phyloP scores from a whole-genome alignment of 2,888 invertebrate genomes.

The Heteropelma amictum region DNA sequence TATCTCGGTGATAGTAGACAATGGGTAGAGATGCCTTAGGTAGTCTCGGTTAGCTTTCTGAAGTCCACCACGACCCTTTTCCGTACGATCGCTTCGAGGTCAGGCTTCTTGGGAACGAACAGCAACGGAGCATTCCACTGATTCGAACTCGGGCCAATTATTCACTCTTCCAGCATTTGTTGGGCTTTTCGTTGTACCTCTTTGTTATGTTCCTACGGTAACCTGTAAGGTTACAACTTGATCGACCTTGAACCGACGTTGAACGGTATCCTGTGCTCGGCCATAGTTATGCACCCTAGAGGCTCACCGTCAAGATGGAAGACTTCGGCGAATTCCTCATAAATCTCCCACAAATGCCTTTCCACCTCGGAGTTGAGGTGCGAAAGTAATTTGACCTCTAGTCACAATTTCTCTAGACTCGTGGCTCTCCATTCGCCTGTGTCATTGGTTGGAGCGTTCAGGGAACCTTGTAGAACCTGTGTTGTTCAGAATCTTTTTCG shows the following conservation, averaged over 20 bases:
- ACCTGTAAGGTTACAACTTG: neutral
- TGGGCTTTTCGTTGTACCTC: neutral
- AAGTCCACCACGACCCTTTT: conserved; percentile 62
- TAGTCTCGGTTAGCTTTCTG: conserved; percentile 62
- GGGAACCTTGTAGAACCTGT: neutral
- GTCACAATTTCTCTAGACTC: neutral
- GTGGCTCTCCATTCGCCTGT: neutral
- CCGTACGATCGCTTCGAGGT: neutral
- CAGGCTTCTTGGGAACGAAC: neutral
- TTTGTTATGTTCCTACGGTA: neutral
- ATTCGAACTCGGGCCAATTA: neutral
- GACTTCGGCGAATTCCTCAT: neutral
- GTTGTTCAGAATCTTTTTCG: neutral
- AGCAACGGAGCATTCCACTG: conserved; percentile 32
- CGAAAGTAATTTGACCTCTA: too few species aligned
- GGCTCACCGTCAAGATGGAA: neutral
- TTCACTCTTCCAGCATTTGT: conserved; percentile 5
- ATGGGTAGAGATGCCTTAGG: conserved; percentile 62
- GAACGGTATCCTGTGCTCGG: neutral
- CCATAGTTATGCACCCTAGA: neutral
- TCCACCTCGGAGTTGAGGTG: too few species aligned
- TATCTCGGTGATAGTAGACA: conserved; percentile 65
- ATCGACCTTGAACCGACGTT: neutral
- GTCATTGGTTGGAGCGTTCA: neutral
- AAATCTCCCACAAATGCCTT: neutral